Evolutionary conservation across 2,113 vertebrate species (phyloP).

Genomic region (Macrotus californicus): DNA sequence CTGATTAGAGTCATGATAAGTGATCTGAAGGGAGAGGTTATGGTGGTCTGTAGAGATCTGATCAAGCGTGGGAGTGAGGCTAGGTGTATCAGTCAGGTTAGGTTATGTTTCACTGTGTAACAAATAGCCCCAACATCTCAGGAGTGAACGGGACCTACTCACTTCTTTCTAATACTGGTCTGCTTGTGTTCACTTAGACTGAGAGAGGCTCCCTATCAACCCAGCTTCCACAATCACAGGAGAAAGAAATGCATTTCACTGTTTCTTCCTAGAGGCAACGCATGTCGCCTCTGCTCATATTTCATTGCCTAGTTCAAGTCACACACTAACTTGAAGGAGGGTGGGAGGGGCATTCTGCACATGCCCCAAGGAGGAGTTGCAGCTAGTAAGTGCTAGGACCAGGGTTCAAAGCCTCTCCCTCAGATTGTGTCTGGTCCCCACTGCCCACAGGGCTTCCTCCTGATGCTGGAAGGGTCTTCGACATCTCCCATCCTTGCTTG

Average conservation of each 20-base stretch:
- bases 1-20: no score
- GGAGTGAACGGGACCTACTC: fast-evolving
- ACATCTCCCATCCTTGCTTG: fast-evolving
- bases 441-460: neutral
- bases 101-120: neutral
- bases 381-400: neutral
- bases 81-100: neutral
- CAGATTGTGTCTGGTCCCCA: neutral
- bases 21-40: neutral
- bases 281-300: neutral
- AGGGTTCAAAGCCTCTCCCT: neutral
- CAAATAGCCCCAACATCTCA: neutral
- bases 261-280: neutral
- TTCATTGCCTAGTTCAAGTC: neutral
- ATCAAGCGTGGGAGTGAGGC: neutral
- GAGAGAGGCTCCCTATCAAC: neutral
- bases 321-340: neutral
- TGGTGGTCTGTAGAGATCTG: neutral
- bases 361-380: neutral
- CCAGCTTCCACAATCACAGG: neutral
- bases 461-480: fast-evolving
- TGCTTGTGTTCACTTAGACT: neutral
- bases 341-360: neutral
- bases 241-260: neutral
- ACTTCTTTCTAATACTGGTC: neutral